Evolutionary conservation across 2,797 vertebrate genomes (phyloP).

Genomic region (Acanthurus leucopareius): DNA sequence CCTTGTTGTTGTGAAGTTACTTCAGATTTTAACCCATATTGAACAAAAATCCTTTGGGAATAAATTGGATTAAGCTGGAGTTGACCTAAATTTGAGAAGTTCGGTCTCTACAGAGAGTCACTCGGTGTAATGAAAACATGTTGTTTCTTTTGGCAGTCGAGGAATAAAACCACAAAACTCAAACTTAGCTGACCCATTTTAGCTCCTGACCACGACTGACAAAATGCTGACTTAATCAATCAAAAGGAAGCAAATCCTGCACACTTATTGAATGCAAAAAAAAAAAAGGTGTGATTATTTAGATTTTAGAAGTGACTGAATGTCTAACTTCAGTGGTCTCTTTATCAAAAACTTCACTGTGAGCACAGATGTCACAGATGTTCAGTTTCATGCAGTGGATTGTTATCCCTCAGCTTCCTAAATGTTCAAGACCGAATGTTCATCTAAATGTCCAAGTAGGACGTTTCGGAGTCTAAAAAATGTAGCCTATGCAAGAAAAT

Average conservation of each 20-base stretch:
- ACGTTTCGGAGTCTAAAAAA: too few relatives aligned
- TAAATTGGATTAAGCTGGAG: slow-evolving; percentile 18
- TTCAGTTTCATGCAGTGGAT: too few relatives aligned
- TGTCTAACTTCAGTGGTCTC: background rate
- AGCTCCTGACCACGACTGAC: slow-evolving; percentile 20
- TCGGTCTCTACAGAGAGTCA: slow-evolving; percentile 3
- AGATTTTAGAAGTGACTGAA: background rate
- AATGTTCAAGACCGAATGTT: too few relatives aligned
- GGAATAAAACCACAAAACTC: slow-evolving; percentile 28
- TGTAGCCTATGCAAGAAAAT: too few relatives aligned
- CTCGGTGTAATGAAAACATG: slow-evolving; percentile 35
- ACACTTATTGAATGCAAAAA: background rate
- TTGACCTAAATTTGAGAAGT: slow-evolving; percentile 47
- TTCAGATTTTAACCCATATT: slow-evolving; percentile 15
- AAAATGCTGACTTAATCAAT: slow-evolving; percentile 9
- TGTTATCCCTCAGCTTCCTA: too few relatives aligned
- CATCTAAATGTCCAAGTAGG: too few relatives aligned
- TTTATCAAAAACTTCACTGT: too few relatives aligned
- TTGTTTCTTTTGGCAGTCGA: slow-evolving; percentile 44
- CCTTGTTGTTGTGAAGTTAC: background rate
- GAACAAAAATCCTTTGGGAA: slow-evolving; percentile 2
- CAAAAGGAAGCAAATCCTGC: background rate
- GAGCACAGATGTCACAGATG: too few relatives aligned
- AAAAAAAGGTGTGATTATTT: background rate
- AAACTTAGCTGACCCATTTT: slow-evolving; percentile 50